Conservation (phyloP, 2,888 invertebrate genomes). For the Cheilosia soror region DNA sequence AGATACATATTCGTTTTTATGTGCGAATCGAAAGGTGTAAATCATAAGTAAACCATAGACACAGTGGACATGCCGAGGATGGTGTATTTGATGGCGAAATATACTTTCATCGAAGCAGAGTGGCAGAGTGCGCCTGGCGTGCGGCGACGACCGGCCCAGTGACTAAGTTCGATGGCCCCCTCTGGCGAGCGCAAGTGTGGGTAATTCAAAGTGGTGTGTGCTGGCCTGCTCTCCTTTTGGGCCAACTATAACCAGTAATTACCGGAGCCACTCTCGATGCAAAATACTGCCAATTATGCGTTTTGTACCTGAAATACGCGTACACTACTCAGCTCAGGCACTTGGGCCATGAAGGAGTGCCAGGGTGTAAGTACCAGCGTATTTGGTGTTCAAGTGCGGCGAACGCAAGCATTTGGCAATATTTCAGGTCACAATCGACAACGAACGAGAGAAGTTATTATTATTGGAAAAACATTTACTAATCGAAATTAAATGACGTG, state of each 20-base stretch:
- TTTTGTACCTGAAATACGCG: conserved; percentile 64
- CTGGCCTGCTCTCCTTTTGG: conserved; percentile 53
- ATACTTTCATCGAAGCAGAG: conserved; percentile 37
- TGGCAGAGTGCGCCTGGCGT: conserved; percentile 29
- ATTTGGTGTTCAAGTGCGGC: conserved; percentile 49
- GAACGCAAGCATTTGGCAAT: conserved; percentile 63
- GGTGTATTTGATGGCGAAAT: conserved; percentile 19
- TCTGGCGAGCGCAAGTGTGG: conserved; percentile 38
- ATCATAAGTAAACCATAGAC: conserved; percentile 72
- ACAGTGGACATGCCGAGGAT: conserved; percentile 45
- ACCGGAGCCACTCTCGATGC: conserved; percentile 68
- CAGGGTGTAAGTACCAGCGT: conserved; percentile 4
- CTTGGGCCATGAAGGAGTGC: conserved; percentile 2
- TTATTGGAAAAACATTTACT: conserved; percentile 77
- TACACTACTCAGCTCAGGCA: conserved; percentile 3
- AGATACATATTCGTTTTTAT: conserved; percentile 41
- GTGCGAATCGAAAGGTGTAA: conserved; percentile 67
- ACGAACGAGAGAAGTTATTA: conserved; percentile 19
- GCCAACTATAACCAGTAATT: conserved; percentile 68
- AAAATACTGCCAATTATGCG: conserved; percentile 71
- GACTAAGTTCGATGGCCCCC: conserved; percentile 61
- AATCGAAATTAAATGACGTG: conserved; percentile 84
- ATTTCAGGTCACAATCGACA: conserved; percentile 57
- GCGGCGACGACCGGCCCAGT: conserved; percentile 3
- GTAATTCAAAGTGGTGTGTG: conserved; percentile 42